phyloP scores from a whole-genome alignment of 2,888 invertebrate species.

The Caenorhabditis afra region DNA sequence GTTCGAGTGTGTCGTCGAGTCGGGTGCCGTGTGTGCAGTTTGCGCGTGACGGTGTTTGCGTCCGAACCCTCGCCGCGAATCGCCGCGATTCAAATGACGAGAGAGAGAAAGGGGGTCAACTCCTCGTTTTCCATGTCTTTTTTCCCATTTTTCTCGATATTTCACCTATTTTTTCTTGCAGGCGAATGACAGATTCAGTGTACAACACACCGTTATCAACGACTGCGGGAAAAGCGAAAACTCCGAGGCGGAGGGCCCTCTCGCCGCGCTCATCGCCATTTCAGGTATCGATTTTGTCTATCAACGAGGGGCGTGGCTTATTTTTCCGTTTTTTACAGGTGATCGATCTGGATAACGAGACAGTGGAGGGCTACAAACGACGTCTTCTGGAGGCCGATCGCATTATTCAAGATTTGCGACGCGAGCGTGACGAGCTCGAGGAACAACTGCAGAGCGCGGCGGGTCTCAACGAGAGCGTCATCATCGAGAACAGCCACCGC shows the following conservation, averaged over 20 bases:
- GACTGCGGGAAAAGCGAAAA: conserved; percentile 10
- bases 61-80: neutral
- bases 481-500: conserved; percentile 42
- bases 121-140: neutral
- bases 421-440: conserved; percentile 24
- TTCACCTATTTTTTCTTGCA: conserved; percentile 3
- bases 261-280: conserved; percentile 47
- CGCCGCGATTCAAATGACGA: neutral
- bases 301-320: neutral
- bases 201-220: conserved; percentile 36
- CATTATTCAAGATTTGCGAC: conserved; percentile 25
- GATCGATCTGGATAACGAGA: conserved; percentile 20
- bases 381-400: conserved; percentile 20
- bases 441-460: conserved; percentile 14
- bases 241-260: conserved; percentile 43
- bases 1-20: no score
- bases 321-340: conserved; percentile 7
- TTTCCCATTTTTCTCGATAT: neutral
- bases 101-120: neutral
- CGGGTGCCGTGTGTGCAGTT: no score
- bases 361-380: conserved; percentile 7
- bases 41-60: conserved; percentile 37
- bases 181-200: conserved; percentile 22
- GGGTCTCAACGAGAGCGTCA: conserved; percentile 48
- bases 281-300: conserved; percentile 30